Evolutionary conservation across 2,113 vertebrate genomes (phyloP).

Genomic region (Brachyistius frenatus): DNA sequence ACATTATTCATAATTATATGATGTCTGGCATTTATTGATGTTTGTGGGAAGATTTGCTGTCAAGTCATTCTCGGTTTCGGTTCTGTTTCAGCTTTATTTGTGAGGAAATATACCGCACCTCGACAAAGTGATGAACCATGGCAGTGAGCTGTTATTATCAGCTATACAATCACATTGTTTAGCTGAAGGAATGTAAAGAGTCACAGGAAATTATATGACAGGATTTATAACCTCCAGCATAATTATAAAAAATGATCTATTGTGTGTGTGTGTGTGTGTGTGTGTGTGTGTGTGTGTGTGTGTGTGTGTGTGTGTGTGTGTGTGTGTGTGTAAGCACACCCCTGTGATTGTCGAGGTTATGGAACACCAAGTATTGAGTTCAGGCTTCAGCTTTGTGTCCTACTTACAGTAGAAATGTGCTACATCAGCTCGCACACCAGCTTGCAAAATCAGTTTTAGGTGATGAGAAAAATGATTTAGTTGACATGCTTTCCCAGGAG

Average conservation of each 20-base stretch:
- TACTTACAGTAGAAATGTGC: conserved; percentile 63
- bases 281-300: no score
- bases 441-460: conserved; percentile 57
- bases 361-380: conserved; percentile 46
- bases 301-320: no score
- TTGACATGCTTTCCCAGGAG: conserved; percentile 60
- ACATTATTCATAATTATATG: conserved; percentile 81
- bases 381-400: conserved; percentile 61
- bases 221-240: conserved; percentile 50
- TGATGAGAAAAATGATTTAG: conserved; percentile 61
- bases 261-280: background rate
- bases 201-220: conserved; percentile 51
- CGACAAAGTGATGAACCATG: conserved; percentile 54
- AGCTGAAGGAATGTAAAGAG: conserved; percentile 43
- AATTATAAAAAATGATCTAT: conserved; percentile 64
- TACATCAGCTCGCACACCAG: conserved; percentile 57
- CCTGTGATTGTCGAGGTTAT: conserved; percentile 39
- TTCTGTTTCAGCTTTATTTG: conserved; percentile 50
- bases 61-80: conserved; percentile 57
- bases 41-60: conserved; percentile 67
- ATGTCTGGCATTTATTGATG: conserved; percentile 81
- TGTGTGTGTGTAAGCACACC: conserved; percentile 14
- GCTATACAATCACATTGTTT: conserved; percentile 52
- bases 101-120: conserved; percentile 49
- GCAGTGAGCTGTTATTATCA: conserved; percentile 54